Percentiles rank a stretch among this genome's conserved stretches.
Evolutionary conservation across 2,888 invertebrate genomes (phyloP).

Genomic region (Trissolcus japonicus): DNA sequence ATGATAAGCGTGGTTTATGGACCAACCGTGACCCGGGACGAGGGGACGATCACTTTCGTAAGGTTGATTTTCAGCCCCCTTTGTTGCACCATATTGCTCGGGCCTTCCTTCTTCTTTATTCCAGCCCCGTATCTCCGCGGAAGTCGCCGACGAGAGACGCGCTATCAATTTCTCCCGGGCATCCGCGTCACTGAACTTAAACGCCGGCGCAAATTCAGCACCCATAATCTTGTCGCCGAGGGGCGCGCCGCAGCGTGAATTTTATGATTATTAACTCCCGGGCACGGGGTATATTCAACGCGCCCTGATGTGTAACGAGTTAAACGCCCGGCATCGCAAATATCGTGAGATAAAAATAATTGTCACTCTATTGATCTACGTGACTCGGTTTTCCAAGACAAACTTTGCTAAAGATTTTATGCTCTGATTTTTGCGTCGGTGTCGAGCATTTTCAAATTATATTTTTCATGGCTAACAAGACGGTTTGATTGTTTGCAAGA

Average conservation of each 20-base stretch:
- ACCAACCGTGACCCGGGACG: constrained; percentile 48
- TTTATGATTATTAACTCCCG: constrained; percentile 54
- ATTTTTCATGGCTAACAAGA: too few relatives aligned
- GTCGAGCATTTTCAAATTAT: too few relatives aligned
- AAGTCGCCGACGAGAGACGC: constrained; percentile 47
- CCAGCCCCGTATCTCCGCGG: constrained; percentile 12
- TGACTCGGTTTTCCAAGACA: constrained; percentile 19
- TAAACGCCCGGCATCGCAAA: constrained; percentile 18
- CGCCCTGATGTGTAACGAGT: constrained; percentile 29
- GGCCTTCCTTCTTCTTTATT: constrained; percentile 19
- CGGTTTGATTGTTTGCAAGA: neutral
- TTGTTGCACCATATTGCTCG: constrained; percentile 29
- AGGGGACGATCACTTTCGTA: constrained; percentile 58
- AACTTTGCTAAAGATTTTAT: neutral
- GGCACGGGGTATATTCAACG: constrained; percentile 28
- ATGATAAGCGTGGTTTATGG: constrained; percentile 68
- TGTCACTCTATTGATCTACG: constrained; percentile 37
- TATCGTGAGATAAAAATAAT: constrained; percentile 42
- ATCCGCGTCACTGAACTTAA: constrained; percentile 55
- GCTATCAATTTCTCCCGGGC: constrained; percentile 59
- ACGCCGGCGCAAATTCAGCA: constrained; percentile 54
- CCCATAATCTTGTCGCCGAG: constrained; percentile 35
- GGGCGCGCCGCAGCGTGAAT: constrained; percentile 36
- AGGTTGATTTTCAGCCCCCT: constrained; percentile 57
- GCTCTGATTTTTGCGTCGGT: too few relatives aligned